Evolutionary conservation across 2,888 invertebrate genomes (phyloP).

Genomic region (Leuctra nigra): DNA sequence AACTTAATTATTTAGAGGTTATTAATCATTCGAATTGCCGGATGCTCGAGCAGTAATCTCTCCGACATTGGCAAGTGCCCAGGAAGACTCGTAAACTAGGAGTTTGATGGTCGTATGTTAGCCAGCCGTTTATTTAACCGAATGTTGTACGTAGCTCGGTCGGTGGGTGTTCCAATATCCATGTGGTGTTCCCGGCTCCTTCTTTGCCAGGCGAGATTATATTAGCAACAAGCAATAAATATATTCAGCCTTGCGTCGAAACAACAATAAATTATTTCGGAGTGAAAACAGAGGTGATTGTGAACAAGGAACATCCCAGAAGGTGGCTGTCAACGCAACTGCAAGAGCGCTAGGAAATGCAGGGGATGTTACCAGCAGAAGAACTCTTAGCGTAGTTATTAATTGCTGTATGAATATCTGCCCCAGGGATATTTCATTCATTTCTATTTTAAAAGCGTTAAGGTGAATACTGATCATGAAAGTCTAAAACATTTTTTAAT

Average conservation of each 20-base stretch:
- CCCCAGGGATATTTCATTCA: too few species aligned
- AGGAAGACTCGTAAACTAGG: background rate
- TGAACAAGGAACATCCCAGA: too few species aligned
- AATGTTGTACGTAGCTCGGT: conserved; percentile 9
- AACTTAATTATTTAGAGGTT: conserved; percentile 8
- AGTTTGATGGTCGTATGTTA: conserved; percentile 12
- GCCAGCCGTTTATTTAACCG: conserved; percentile 10
- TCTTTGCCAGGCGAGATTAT: background rate
- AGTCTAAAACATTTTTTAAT: too few species aligned
- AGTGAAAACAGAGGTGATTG: background rate
- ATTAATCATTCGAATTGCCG: conserved; percentile 7
- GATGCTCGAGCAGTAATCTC: background rate
- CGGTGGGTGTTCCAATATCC: conserved; percentile 13
- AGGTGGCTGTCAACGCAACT: too few species aligned
- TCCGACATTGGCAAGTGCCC: background rate
- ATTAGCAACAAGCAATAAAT: conserved; percentile 5
- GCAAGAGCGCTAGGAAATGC: too few species aligned
- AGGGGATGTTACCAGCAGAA: too few species aligned
- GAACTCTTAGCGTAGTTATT: too few species aligned
- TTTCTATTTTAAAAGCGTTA: too few species aligned
- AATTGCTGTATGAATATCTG: too few species aligned
- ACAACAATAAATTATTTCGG: background rate
- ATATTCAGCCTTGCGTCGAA: background rate
- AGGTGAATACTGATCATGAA: too few species aligned
- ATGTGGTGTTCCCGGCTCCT: conserved; percentile 6